These are phyloP conservation scores for Electrophaes corylata DNA, from an alignment of 2,888 invertebrate genomes.

Conservation along the genomic window DNA sequence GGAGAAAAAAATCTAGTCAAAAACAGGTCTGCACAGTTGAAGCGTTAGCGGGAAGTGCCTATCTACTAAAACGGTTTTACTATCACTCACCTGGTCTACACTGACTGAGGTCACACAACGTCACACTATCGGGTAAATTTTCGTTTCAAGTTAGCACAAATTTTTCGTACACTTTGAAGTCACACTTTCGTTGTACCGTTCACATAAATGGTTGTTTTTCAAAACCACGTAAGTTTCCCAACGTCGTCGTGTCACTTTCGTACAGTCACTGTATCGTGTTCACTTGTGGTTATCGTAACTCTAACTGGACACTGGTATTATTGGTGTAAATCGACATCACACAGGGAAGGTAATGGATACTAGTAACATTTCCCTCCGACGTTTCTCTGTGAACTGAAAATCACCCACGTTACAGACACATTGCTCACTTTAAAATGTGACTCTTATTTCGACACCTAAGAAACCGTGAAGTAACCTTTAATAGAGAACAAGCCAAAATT, in stretches of 20 bases:
- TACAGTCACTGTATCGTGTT: constrained; percentile 72
- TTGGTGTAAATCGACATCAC: constrained; percentile 68
- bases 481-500: neutral
- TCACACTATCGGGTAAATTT: constrained; percentile 28
- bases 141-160: constrained; percentile 30
- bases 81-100: constrained; percentile 45
- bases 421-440: constrained; percentile 51
- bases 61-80: constrained; percentile 43
- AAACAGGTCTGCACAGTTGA: constrained; percentile 29
- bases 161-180: constrained; percentile 46
- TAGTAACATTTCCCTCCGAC: constrained; percentile 66
- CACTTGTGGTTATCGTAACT: constrained; percentile 81
- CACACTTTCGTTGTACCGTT: constrained; percentile 56
- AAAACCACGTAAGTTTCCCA: constrained; percentile 75
- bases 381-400: constrained; percentile 73
- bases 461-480: constrained; percentile 55
- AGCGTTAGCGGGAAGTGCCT: constrained; percentile 21
- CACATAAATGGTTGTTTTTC: constrained; percentile 66
- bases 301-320: constrained; percentile 72
- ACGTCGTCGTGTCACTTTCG: constrained; percentile 75
- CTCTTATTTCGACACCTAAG: constrained; percentile 51
- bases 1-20: constrained; percentile 22
- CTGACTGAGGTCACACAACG: constrained; percentile 30
- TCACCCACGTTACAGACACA: constrained; percentile 60
- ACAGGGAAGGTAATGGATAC: constrained; percentile 78